Base-by-base conservation (phyloP, 2,113 vertebrate genomes). In the Neopipo cinnamomea region DNA sequence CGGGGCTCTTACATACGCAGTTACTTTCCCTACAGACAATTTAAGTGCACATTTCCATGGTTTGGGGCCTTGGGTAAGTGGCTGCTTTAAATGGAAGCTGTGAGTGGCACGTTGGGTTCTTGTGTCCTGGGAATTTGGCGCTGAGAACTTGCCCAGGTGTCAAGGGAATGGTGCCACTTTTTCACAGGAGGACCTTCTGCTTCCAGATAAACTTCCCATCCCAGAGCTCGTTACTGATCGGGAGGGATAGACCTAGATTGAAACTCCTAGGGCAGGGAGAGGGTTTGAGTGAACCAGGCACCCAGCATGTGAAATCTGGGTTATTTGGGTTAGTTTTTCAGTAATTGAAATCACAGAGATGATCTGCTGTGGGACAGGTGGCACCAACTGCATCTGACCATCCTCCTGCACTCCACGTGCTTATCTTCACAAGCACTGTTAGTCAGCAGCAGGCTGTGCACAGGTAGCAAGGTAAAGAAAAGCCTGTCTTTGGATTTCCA, bases 41-140 rank as follows among this genome's bases (percentile, higher is more conserved):
- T 80, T 14, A 47, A 88, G 85, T 68, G 63, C 21, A 12, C 9
- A 12, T 89, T 88, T 67, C 42, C 39, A 0, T 79, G 41, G 16
- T 93, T 87, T 55, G 44, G 13, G 79, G 55, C 75, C 56, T 68
- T 30, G 2, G 25, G 5, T 8, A 11, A 56, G 85, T 30, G 56
- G 52, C 74, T 75, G 66, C n/a, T 50, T 6, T 9, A 14, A 8
- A 2, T 10, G 88, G 62, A 8, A 68, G 47, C 35, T 15, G 8
- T 0, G 37, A 52, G 70, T 1, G 2, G 27, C 41, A 28, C 24
- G 13, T 4, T 1, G 4, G 15, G 31, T 9, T 37, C n/a, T 28
- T 41, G 22, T 8, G 33, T 21, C 46, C 47, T 23, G 56, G 79
- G 50, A n/a, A 5, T 6, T 0, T 0, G 28, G 52, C 39, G 7